Evolutionary conservation across 2,797 vertebrate species (phyloP).

Genomic region (Squalus acanthias): DNA sequence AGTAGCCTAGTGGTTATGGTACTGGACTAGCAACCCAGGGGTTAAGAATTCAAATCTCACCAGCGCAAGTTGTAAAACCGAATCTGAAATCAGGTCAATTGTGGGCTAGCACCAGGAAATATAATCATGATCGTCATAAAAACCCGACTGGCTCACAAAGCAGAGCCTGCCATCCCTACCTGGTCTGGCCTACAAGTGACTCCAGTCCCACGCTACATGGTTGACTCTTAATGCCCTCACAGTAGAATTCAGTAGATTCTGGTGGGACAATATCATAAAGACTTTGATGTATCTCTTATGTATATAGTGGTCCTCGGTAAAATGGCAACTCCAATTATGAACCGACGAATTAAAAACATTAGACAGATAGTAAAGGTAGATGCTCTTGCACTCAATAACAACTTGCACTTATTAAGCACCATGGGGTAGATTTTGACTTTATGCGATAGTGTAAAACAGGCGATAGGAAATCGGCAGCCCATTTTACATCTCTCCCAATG

Average conservation of each 20-base stretch:
- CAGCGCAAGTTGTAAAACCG: background rate
- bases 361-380: background rate
- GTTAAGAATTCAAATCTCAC: background rate
- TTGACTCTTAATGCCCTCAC: constrained; percentile 22
- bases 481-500: background rate
- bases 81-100: background rate
- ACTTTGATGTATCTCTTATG: background rate
- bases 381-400: background rate
- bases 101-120: background rate
- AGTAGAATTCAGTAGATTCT: constrained; percentile 31
- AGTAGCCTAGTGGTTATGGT: background rate
- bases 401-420: background rate
- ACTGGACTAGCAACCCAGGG: background rate
- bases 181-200: constrained; percentile 28
- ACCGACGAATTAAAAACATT: background rate
- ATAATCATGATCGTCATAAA: constrained; percentile 7
- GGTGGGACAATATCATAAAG: constrained; percentile 28
- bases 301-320: background rate
- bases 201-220: constrained; percentile 22
- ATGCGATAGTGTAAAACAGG: background rate
- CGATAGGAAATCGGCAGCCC: background rate
- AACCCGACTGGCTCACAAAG: background rate
- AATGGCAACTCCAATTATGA: constrained; percentile 7
- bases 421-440: background rate
- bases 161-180: background rate